Evolutionary conservation across 2,113 vertebrate species (phyloP), one percentile per base, ranked within the genome.

Genomic region (Thunnus thynnus): DNA sequence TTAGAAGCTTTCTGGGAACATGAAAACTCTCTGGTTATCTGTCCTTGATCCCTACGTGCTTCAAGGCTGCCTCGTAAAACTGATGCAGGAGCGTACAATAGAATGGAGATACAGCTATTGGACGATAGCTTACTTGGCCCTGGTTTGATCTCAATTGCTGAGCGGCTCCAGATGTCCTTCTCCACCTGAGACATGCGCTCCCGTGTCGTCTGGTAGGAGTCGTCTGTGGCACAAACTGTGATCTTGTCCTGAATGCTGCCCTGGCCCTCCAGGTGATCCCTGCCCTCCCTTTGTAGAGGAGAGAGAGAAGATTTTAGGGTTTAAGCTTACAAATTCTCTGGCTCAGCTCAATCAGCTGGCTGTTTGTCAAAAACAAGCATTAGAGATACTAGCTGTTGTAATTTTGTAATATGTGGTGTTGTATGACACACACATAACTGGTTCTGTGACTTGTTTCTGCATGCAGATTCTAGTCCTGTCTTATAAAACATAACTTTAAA

Each of bases 181-280:
- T 96, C 96, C 60, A 91, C 95, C 69, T 92, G 95, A 57, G 95
- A 94, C 94, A 93, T 89, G 3, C 88, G 92, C 78, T 96, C 95
- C 57, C 87, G 90, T 20, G 93, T 95, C 32, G 88, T 91, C 91
- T 95, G 96, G 90, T 92, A 95, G 51, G 94, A 94, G 88, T 96
- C 96, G 13, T 96, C 94, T 5, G 95, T 95, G 85, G 96, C 95
- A 80, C 96, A 97, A 76, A 97, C 93, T 0, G 96, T 96, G 87
- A 97, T 96, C 89, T 96, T 96, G 90, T 95, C 95, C 89, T 92
- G 96, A 92, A 97, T 96, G 57, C 94, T 95, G 56, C 97, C 97
- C 88, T 96, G 91, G 82, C 95, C 95, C 89, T 95, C 94, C 88
- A 98, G 94, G 62, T 92, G 85, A 68, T 95, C 94, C 88, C 84